A percentile compares a stretch with the other conserved stretches of the same genome.
Conservation (phyloP, 2,888 invertebrate species). For the Cabera pusaria region DNA sequence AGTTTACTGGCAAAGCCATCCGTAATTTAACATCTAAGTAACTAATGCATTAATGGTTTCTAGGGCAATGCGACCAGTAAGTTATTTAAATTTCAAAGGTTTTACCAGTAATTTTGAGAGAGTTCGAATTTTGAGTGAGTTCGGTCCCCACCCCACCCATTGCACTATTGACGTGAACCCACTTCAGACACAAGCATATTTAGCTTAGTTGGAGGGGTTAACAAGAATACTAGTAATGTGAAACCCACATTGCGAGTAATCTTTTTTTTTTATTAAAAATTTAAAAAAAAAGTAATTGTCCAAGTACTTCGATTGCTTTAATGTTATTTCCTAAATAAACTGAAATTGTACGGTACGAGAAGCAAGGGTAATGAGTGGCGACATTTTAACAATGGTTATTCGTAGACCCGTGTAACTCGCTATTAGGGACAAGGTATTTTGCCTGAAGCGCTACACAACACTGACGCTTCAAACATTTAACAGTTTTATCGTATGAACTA, state of each 20-base stretch:
- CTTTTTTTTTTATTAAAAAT: no score
- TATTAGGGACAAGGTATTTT: conserved; percentile 48
- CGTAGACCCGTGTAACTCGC: conserved; percentile 32
- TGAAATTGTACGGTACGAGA: conserved; percentile 21
- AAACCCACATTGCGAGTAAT: no score
- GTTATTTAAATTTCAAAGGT: conserved; percentile 9
- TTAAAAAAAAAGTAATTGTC: no score
- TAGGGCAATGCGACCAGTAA: conserved; percentile 7
- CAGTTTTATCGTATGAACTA: no score
- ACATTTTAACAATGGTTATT: conserved; percentile 38
- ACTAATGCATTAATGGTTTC: conserved; percentile 14
- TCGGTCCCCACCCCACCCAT: no score
- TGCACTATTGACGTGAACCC: no score
- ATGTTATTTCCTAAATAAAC: conserved; percentile 13
- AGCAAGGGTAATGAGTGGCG: conserved; percentile 23
- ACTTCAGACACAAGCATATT: no score
- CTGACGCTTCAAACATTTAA: background rate
- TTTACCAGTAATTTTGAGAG: conserved; percentile 8
- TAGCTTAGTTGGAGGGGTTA: no score
- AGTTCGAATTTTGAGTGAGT: no score
- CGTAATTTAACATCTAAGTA: conserved; percentile 10
- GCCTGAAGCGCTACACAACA: conserved; percentile 31
- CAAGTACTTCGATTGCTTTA: no score
- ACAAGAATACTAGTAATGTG: no score
- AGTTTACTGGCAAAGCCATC: conserved; percentile 26